phyloP scores from a whole-genome alignment of 2,797 vertebrate genomes.

The Helicolenus hilgendorfi region DNA sequence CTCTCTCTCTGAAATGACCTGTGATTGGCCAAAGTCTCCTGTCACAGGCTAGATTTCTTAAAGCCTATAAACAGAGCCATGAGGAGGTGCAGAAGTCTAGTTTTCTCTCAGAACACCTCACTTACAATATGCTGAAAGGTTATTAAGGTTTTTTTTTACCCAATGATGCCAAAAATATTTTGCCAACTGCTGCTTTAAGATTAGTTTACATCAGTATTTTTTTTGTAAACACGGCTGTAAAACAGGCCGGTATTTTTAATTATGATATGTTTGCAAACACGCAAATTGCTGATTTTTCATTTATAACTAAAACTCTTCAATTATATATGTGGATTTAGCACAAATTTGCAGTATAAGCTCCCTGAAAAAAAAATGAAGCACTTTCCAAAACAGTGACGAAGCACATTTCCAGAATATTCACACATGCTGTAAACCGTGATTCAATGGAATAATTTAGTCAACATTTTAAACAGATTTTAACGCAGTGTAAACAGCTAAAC shows the following conservation, averaged over 20 bases:
- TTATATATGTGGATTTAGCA: constrained; percentile 39
- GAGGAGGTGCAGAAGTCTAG: too few relatives aligned
- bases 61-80: too few relatives aligned
- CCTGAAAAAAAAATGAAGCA: not conserved
- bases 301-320: constrained; percentile 24
- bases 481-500: not conserved
- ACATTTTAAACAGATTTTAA: constrained; percentile 1
- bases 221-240: not conserved
- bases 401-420: constrained; percentile 12
- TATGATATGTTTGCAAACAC: not conserved
- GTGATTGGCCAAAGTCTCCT: not conserved
- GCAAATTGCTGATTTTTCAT: constrained; percentile 27
- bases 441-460: not conserved
- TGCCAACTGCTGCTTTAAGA: not conserved
- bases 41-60: accelerated
- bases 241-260: constrained; percentile 31
- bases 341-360: not conserved
- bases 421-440: not conserved
- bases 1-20: too few relatives aligned
- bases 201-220: not conserved
- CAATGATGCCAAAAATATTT: too few relatives aligned
- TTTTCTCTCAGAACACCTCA: too few relatives aligned
- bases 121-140: too few relatives aligned
- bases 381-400: constrained; percentile 5
- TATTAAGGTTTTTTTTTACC: too few relatives aligned